Base-by-base conservation (phyloP, 1,140 invertebrate genomes). In the Drosophila saltans region DNA sequence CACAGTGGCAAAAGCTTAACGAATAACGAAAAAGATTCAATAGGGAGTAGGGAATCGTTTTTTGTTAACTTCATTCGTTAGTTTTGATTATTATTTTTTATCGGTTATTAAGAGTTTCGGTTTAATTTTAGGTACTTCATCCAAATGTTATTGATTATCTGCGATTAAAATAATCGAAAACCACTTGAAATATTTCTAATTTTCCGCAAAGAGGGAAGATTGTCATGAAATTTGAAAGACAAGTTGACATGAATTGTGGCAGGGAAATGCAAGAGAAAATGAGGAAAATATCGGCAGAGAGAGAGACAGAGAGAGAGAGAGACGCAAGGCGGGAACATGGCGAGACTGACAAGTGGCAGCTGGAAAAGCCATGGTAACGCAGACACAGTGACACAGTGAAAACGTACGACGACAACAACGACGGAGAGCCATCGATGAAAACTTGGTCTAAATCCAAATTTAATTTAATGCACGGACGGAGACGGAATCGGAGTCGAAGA, bases 381-480 rank as follows among this genome's bases (percentile, higher is more conserved):
- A 63, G 77, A 71, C 69, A 73, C 80, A 83, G 68, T 89, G 80
- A 66, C 71, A 75, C 67, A 71, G 55, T 52, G 45, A 26, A 52
- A 52, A 52, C 45, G 45, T 52, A 52, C 45, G 45, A 89, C 67
- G 72, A 79, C 84, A 83, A 79, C 74, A 72, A 45, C 71, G 70
- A 62, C 55, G 16, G 16, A 69, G 56, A 63, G 55, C 58, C 67
- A 58, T 61, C 63, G 72, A 81, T 80, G 81, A 78, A 72, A 80
- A 81, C 78, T 76, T 90, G 84, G 80, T 52, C 74, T 81, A 84
- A 89, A 89, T 89, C 81, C 77, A 72, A 89, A 89, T 89, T 89
- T 89, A 89, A 89, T 89, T 89, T 89, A 89, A 89, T 89, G 84
- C 84, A 89, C 84, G 84, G 81, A 84, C 74, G 85, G 84, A 80